Base-by-base conservation (phyloP, 2,113 vertebrate species). In the Indicator indicator region DNA sequence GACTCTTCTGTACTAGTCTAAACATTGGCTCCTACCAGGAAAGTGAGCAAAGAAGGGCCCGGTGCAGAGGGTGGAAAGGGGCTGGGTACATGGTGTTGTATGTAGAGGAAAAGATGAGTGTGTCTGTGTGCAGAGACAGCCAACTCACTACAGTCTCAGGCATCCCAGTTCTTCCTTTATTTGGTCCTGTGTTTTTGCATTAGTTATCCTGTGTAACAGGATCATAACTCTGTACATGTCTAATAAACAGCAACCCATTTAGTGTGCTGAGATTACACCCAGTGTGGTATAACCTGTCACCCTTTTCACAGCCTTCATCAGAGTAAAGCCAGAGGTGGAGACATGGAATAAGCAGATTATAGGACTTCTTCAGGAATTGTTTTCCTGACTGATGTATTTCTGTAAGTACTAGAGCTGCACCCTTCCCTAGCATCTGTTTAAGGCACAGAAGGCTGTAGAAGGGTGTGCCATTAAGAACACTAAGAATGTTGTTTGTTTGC, bases 401-500 rank as follows among this genome's bases (percentile, higher is more conserved):
- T 92, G 28, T 48, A n/a, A 79, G 73, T 36, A 9, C 36, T 84
- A 15, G 74, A 87, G 70, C 93, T 79, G 67, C 30, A 79, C 46
- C 70, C 55, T 70, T 86, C 76, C 72, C 83, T 71, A 86, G 62
- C 62, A 90, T 92, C 86, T 92, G 77, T 79, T 96, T 44, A 58
- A 89, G 73, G 54, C 89, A 85, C 4, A 2, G 65, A 81, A 88
- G 44, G 68, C 65, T 85, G 78, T 28, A 42, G 46, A 76, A 70
- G 68, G 26, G 27, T 69, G 76, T 83, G 59, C 63, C 74, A 94
- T 48, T 69, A 82, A 48, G 44, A 77, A 82, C 55, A 84, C 79
- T 72, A 76, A 65, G 87, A 81, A 76, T 64, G 78, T 70, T 89
- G 81, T 70, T 94, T 91, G 87, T 91, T 95, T 94, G 82, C 27